phyloP scores from a whole-genome alignment of 2,888 invertebrate genomes.

The Tetragnatha montana region DNA sequence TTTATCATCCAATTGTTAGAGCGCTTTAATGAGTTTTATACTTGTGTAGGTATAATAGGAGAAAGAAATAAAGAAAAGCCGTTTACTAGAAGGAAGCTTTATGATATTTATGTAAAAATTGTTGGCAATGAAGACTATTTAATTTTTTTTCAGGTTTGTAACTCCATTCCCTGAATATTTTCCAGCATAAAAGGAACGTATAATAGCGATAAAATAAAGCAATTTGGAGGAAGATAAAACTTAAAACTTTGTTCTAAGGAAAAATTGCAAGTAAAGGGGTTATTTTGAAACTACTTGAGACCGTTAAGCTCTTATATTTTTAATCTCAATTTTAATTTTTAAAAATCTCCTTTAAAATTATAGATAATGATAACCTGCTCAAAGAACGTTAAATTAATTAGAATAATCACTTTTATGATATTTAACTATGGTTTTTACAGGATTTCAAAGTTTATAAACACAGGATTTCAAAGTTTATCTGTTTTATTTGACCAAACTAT shows the following conservation, averaged over 20 bases:
- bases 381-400: too few relatives aligned
- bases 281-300: too few relatives aligned
- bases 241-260: background rate
- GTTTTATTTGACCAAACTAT: too few relatives aligned
- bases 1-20: background rate
- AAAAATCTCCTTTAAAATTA: too few relatives aligned
- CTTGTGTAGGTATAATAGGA: background rate
- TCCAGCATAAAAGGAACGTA: background rate
- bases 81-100: background rate
- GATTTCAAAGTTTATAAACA: too few relatives aligned
- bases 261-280: slow-evolving; percentile 1
- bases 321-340: too few relatives aligned
- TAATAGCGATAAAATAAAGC: background rate
- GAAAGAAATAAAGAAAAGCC: background rate
- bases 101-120: background rate
- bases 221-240: too few relatives aligned
- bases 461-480: too few relatives aligned
- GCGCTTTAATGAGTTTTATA: background rate
- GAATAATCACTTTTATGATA: too few relatives aligned
- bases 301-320: too few relatives aligned
- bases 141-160: background rate
- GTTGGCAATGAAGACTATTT: background rate
- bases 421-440: too few relatives aligned
- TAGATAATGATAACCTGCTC: too few relatives aligned
- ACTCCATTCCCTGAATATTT: background rate